Conservation (phyloP, 2,797 vertebrate species). For the Garrulus glandarius region DNA sequence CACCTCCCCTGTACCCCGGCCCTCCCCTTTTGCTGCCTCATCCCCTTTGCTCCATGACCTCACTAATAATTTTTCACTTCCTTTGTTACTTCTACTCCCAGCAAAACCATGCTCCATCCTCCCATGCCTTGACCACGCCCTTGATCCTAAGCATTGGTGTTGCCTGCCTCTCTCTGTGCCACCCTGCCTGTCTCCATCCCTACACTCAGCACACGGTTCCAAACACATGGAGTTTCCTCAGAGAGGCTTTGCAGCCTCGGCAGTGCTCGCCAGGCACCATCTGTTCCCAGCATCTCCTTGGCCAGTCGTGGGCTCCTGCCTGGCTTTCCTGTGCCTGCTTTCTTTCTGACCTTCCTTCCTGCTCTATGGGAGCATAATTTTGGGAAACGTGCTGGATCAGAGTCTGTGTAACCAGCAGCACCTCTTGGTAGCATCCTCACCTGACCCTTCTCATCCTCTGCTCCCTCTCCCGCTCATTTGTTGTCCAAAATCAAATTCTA, state of each 20-base stretch:
- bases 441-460: not conserved
- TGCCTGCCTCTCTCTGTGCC: not conserved
- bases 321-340: not conserved
- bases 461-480: not conserved
- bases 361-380: not conserved
- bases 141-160: not conserved
- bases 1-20: not conserved
- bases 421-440: not conserved
- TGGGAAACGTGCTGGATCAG: not conserved
- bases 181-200: not conserved
- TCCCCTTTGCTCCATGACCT: not conserved
- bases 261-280: not conserved
- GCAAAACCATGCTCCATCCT: not conserved
- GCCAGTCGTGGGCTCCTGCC: not conserved
- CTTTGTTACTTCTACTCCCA: not conserved
- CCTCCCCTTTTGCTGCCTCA: rapidly evolving
- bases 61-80: not conserved
- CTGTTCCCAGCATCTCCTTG: conserved; percentile 31
- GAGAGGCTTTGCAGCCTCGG: not conserved
- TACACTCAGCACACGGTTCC: rapidly evolving
- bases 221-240: rapidly evolving
- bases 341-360: not conserved
- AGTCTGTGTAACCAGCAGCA: rapidly evolving
- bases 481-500: not conserved
- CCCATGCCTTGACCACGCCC: not conserved